Base-by-base conservation (phyloP, 2,113 vertebrate species). In the Mus pahari region DNA sequence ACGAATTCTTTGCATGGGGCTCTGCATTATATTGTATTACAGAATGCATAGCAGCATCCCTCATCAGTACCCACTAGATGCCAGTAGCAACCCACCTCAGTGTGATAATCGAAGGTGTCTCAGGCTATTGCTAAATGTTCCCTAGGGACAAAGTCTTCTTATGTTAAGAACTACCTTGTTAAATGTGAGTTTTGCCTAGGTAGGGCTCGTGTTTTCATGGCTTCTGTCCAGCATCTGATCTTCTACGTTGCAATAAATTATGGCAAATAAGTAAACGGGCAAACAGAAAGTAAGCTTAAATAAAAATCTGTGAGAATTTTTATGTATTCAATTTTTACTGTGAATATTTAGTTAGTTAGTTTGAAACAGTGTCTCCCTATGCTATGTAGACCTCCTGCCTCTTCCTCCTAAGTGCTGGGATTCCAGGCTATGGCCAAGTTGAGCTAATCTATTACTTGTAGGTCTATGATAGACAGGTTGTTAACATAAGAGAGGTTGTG, bases 401-500 rank as follows among this genome's bases (percentile, higher is more conserved):
- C 60, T 84, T 62, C 42, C 8, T 86, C 17, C 60, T 66, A 66
- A 48, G 28, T 17, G 17, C 28, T 66, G 26, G 28, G 28, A 48
- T 66, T 66, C 8, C 42, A 66, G 60, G 7, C 28, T 48, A 1
- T 45, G 19, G 33, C 19, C 26, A 64, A 45, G 28, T 17, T 84
- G 14, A 64, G 82, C 26, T 45, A 17, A 64, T 64, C 50, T 36
- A 81, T n/a, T n/a, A 64, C 73, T 95, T 12, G 9, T 55, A 87
- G 50, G 39, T 74, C 19, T 42, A 60, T n/a, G 9, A 3, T 20
- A 45, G 28, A 3, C 71, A 36, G 7, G 24, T 83, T 50, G 42
- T 96, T 90, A 87, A 88, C 64, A 16, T 92, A 36, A 81, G 42
- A 28, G 50, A 94, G 50, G 39, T 39, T 55, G 70, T 82, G 39